Evolutionary conservation across 2,113 vertebrate genomes (phyloP).

Genomic region (Grantiella picta): DNA sequence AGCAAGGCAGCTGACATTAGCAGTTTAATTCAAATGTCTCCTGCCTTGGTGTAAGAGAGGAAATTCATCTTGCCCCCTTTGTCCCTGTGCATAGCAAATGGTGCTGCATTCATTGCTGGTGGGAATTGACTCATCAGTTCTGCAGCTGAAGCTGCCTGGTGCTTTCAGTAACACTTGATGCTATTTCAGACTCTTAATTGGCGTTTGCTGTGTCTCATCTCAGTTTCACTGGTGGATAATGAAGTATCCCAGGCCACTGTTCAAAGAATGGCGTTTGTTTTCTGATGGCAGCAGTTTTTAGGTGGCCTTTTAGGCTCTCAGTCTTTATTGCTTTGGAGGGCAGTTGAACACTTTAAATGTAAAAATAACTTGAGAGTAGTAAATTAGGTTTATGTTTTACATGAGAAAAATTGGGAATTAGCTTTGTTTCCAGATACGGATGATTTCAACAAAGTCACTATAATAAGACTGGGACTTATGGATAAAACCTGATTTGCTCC

Average conservation of each 20-base stretch:
- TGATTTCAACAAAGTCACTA: neutral
- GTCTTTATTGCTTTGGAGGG: neutral
- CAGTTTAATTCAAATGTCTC: neutral
- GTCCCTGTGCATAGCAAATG: neutral
- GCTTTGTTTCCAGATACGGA: neutral
- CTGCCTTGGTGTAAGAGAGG: neutral
- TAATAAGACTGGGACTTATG: neutral
- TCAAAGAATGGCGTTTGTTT: neutral
- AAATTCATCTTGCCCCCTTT: neutral
- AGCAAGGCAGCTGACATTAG: neutral
- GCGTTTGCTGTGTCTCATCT: neutral
- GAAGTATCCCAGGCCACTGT: neutral
- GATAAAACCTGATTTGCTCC: neutral
- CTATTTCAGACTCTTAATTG: neutral
- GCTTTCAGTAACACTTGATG: neutral
- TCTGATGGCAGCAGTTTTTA: neutral
- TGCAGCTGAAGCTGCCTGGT: neutral
- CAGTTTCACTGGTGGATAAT: neutral
- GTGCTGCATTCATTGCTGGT: neutral
- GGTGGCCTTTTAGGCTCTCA: neutral
- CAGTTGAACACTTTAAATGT: neutral
- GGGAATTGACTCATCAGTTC: neutral
- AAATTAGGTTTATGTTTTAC: neutral
- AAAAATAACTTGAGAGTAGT: neutral
- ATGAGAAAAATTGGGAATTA: neutral